Base-by-base conservation (phyloP, 2,113 vertebrate species). In the Lagopus leucura region DNA sequence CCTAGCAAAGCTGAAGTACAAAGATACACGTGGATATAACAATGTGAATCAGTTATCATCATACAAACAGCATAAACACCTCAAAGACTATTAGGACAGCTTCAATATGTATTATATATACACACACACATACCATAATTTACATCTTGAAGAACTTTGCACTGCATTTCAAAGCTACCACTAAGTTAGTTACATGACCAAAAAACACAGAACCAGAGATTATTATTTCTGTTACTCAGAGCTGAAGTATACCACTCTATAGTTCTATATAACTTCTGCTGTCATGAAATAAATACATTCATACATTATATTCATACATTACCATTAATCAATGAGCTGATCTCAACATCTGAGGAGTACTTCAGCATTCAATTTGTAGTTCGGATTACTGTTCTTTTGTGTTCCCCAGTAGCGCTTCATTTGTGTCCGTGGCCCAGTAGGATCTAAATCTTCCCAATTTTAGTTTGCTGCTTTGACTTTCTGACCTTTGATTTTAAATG, bases 401-500 rank as follows among this genome's bases (percentile, higher is more conserved):
- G 2, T n/a, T 82, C 34, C 42, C 15, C 87, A 82, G 87, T 20
- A 93, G 71, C 22, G 38, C 16, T 34, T 32, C 13, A 71, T 34
- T 82, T 89, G 42, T 61, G 54, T 43, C 45, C 34, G 21, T 36
- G 28, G 11, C 42, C 34, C 1, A 2, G n/a, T 4, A 77, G 38
- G 55, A 80, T 71, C 60, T 67, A 42, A 77, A 38, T 55, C 42
- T 77, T 85, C 32, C 47, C 36, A 60, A 43, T 24, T 67, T 85
- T 64, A 43, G 38, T 13, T 2, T 32, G 30, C 55, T 88, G 65
- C 83, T 86, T 82, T 93, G 89, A 93, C 94, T 92, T 93, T 75
- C 72, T 90, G 94, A 94, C 93, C 93, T 92, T 94, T 50, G 47
- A 32, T 81, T 88, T 71, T 78, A 92, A 88, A 95, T 94, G 76